Conservation (phyloP, 1,140 invertebrate genomes). For the Copidosoma floridanum region DNA sequence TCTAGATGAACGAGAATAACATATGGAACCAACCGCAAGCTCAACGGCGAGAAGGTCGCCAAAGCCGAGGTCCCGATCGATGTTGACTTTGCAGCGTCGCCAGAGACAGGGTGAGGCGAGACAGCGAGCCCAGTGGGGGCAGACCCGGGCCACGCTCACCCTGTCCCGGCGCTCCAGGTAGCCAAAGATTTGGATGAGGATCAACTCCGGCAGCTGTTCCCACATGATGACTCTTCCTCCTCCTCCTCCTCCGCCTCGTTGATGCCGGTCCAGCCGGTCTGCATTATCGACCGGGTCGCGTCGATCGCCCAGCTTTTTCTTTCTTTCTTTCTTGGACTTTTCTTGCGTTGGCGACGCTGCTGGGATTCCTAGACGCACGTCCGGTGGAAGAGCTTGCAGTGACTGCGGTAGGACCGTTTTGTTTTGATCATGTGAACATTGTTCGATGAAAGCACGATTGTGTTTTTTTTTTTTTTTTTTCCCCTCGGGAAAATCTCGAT, state of each 20-base stretch:
- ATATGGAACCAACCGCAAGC: constrained; percentile 40
- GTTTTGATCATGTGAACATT: too few relatives aligned
- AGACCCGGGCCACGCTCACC: constrained; percentile 43
- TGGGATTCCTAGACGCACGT: too few relatives aligned
- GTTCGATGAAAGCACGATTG: too few relatives aligned
- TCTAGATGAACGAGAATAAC: too few relatives aligned
- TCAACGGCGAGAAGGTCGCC: constrained; percentile 41
- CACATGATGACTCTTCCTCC: constrained; percentile 40
- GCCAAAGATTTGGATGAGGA: constrained; percentile 51
- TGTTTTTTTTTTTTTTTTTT: too few relatives aligned
- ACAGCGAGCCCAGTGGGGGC: constrained; percentile 44
- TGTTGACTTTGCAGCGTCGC: constrained; percentile 47
- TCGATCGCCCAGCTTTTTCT: neutral
- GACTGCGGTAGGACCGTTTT: too few relatives aligned
- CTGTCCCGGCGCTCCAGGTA: constrained; percentile 44
- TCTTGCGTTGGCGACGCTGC: too few relatives aligned
- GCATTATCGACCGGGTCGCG: constrained; percentile 8
- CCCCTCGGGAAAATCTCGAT: too few relatives aligned
- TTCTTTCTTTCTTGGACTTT: too few relatives aligned
- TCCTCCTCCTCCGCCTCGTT: neutral
- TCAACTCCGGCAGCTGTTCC: constrained; percentile 55
- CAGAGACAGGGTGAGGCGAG: constrained; percentile 49
- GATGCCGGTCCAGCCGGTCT: neutral
- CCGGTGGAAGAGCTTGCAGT: too few relatives aligned
- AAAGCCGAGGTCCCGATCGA: constrained; percentile 48